Conservation (phyloP, 2,797 vertebrate species). For the Hemibagrus guttatus region DNA sequence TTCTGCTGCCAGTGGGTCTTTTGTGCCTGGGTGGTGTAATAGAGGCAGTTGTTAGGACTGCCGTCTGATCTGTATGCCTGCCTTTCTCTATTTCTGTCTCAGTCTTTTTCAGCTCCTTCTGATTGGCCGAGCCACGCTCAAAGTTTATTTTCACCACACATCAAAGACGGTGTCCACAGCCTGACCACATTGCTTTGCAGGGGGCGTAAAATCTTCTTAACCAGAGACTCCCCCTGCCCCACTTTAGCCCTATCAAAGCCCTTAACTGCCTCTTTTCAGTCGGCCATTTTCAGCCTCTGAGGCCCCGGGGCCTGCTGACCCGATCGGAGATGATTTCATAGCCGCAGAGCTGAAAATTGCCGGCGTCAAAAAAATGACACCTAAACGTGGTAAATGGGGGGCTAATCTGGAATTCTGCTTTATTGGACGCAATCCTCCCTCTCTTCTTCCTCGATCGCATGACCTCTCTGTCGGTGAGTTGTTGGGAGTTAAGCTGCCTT, state of each 20-base stretch:
- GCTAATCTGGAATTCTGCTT: slow-evolving; percentile 53
- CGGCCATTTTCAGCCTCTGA: slow-evolving; percentile 46
- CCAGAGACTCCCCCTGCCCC: slow-evolving; percentile 47
- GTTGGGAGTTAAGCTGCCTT: slow-evolving; percentile 57
- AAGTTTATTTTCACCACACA: slow-evolving; percentile 53
- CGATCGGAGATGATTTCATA: slow-evolving; percentile 40
- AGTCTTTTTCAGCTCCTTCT: not conserved
- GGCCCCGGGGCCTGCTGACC: slow-evolving; percentile 31
- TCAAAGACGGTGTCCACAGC: slow-evolving; percentile 47
- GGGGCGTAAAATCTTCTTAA: slow-evolving; percentile 57
- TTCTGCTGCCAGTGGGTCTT: not conserved
- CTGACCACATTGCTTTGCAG: slow-evolving; percentile 25
- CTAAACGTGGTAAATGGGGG: slow-evolving; percentile 53
- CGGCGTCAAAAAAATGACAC: slow-evolving; percentile 61
- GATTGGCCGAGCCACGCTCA: not conserved
- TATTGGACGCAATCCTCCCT: slow-evolving; percentile 23
- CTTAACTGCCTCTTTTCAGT: slow-evolving; percentile 43
- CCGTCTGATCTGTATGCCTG: slow-evolving; percentile 24
- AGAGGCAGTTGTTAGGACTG: slow-evolving; percentile 5
- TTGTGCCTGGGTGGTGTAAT: not conserved
- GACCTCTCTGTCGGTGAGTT: slow-evolving; percentile 41
- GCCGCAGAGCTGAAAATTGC: slow-evolving; percentile 55
- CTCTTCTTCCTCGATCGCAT: slow-evolving; percentile 22
- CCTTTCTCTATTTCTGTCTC: slow-evolving; percentile 2
- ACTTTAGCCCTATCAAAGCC: slow-evolving; percentile 49